phyloP scores from a whole-genome alignment of 92 coral and sea anemone genomes.

The Epizoanthus stellaris region DNA sequence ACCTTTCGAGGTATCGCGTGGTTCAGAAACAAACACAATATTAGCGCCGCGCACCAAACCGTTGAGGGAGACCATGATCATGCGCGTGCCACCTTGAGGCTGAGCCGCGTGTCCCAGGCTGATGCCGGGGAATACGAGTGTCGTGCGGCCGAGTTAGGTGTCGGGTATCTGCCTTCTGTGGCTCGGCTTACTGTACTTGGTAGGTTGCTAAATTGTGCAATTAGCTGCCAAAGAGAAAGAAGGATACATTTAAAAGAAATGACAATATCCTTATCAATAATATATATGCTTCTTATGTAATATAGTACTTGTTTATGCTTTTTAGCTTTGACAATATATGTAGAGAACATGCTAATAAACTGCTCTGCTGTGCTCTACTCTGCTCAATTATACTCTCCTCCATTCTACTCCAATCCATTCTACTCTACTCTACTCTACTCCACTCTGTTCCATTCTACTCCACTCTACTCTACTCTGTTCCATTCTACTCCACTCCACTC shows the following conservation, averaged over 20 bases:
- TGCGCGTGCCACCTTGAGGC: slow-evolving; percentile 6
- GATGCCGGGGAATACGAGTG: slow-evolving; percentile 43
- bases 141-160: slow-evolving; percentile 22
- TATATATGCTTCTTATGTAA: too few relatives aligned
- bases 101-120: slow-evolving; percentile 1
- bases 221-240: too few relatives aligned
- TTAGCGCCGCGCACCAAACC: slow-evolving; percentile 1
- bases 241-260: too few relatives aligned
- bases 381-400: background rate
- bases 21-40: slow-evolving; percentile 29
- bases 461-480: background rate
- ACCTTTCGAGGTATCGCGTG: slow-evolving; percentile 4
- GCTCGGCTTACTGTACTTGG: slow-evolving; percentile 39
- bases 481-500: background rate
- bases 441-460: background rate
- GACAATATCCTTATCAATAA: too few relatives aligned
- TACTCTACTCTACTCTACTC: background rate
- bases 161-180: slow-evolving; percentile 18
- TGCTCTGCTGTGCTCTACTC: background rate
- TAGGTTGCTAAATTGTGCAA: background rate
- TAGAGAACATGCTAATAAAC: too few relatives aligned
- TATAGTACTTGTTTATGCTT: too few relatives aligned
- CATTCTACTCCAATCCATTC: background rate
- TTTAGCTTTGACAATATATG: too few relatives aligned
- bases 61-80: background rate